These are phyloP conservation scores for Actinopyga echinites DNA, from an alignment of 53 echinoderm and acorn worm genomes.

Conservation along the genomic window DNA sequence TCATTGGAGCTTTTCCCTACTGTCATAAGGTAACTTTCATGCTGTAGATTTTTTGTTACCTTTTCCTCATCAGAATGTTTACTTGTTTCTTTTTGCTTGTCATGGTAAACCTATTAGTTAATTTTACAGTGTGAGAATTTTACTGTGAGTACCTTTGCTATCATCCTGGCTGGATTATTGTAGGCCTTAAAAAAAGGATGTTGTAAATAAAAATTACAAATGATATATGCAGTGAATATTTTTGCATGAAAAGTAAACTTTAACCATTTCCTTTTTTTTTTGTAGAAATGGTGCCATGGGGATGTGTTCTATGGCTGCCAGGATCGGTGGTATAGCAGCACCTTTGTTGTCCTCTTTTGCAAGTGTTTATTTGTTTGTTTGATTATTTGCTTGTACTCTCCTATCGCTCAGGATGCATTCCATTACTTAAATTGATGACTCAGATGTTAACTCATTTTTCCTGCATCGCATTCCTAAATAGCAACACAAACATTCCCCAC, in stretches of 20 bases:
- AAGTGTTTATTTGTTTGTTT: slow-evolving; percentile 29
- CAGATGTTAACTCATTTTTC: too few relatives aligned
- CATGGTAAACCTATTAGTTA: too few relatives aligned
- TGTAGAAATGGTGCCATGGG: slow-evolving; percentile 93
- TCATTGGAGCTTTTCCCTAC: slow-evolving; percentile 84
- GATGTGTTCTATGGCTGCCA: slow-evolving; percentile 80
- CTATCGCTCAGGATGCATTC: too few relatives aligned
- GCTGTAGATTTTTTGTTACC: neutral
- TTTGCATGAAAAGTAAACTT: neutral
- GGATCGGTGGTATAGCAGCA: slow-evolving; percentile 86
- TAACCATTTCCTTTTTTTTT: neutral
- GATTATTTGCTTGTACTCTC: too few relatives aligned
- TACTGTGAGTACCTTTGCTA: too few relatives aligned
- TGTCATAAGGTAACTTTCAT: slow-evolving; percentile 70
- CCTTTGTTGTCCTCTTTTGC: slow-evolving; percentile 76
- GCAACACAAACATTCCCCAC: too few relatives aligned
- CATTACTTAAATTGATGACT: too few relatives aligned
- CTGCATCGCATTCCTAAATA: too few relatives aligned
- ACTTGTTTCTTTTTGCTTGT: too few relatives aligned
- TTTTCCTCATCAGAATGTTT: neutral
- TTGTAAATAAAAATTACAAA: neutral
- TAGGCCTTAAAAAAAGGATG: neutral
- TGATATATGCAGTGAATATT: neutral
- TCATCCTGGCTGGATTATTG: too few relatives aligned
- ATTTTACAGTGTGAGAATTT: too few relatives aligned